phyloP scores from a whole-genome alignment of 2,113 vertebrate genomes.

The Dipodomys merriami region DNA sequence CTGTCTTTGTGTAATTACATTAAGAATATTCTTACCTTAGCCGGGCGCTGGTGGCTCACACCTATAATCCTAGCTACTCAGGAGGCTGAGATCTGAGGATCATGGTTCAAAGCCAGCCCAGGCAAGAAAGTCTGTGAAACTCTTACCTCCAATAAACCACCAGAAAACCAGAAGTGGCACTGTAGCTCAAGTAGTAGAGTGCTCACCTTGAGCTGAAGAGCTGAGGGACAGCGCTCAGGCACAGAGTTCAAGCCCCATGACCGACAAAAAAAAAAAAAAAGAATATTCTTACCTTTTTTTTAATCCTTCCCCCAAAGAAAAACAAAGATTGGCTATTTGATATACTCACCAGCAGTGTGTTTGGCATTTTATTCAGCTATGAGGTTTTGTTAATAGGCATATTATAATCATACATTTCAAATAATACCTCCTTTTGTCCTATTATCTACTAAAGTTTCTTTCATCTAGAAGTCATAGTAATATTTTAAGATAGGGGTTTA shows the following conservation, averaged over 20 bases:
- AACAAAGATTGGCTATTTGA: not conserved
- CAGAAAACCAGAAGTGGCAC: no score
- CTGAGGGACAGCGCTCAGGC: no score
- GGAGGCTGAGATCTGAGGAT: no score
- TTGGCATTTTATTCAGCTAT: not conserved
- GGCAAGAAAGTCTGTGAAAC: no score
- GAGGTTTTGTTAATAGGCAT: not conserved
- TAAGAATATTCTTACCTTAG: not conserved
- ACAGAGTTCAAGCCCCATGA: no score
- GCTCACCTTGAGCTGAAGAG: no score
- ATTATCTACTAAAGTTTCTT: not conserved
- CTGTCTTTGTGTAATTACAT: not conserved
- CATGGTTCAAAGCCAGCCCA: no score
- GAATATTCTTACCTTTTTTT: not conserved
- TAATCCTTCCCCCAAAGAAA: not conserved
- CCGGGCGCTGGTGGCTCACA: no score
- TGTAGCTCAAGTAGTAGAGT: no score
- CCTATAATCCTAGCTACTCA: no score
- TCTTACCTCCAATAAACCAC: no score
- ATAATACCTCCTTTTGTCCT: not conserved
- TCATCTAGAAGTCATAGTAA: not conserved
- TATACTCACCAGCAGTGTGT: not conserved
- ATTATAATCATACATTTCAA: slow-evolving; percentile 10
- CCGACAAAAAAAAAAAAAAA: not conserved
- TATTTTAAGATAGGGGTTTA: not conserved